These are phyloP conservation scores for Phoeniculus purpureus DNA, from an alignment of 2,797 vertebrate genomes.

Conservation along the genomic window DNA sequence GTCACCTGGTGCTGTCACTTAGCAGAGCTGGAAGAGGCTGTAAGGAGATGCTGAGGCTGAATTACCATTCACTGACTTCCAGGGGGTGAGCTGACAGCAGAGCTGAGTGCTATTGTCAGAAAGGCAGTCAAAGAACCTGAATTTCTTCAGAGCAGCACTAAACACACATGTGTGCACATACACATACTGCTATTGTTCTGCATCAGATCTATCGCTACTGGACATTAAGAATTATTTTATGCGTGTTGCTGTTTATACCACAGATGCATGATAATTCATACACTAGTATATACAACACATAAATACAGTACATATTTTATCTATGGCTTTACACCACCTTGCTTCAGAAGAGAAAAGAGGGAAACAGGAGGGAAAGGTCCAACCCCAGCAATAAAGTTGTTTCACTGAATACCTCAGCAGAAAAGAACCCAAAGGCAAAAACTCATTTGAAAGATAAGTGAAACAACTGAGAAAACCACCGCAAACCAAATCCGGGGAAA, in stretches of 20 bases:
- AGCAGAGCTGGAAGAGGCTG: neutral
- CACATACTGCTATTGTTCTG: neutral
- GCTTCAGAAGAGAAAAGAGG: neutral
- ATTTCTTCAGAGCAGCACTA: neutral
- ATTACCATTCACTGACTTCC: neutral
- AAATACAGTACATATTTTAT: neutral
- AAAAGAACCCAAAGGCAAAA: neutral
- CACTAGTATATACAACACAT: neutral
- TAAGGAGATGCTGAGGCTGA: neutral
- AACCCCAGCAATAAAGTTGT: neutral
- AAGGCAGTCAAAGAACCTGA: neutral
- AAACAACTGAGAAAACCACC: neutral
- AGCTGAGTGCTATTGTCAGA: neutral
- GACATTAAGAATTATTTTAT: neutral
- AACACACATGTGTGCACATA: neutral
- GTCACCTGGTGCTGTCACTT: rapidly evolving
- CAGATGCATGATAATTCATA: neutral
- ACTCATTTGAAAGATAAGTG: neutral
- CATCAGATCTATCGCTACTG: neutral
- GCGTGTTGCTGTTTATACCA: neutral
- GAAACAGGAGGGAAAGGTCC: neutral
- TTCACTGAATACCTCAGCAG: neutral
- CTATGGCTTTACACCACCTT: neutral
- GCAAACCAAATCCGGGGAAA: neutral
- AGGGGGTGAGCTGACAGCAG: neutral